phyloP scores from a whole-genome alignment of 2,888 invertebrate genomes.

The Drosophila tanythrix region DNA sequence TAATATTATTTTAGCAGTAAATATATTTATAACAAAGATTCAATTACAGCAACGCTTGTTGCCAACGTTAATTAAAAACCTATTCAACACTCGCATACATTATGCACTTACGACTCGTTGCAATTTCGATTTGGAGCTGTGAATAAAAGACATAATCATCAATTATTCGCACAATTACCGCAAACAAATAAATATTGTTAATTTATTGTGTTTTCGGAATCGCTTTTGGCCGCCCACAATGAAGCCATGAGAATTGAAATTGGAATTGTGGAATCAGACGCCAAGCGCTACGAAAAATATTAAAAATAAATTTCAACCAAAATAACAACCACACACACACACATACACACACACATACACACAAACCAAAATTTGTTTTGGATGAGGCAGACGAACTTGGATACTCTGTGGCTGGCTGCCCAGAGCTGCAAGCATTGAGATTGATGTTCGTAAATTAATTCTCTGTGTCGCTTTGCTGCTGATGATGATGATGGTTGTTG shows the following conservation, averaged over 20 bases:
- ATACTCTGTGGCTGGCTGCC: conserved; percentile 9
- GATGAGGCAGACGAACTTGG: conserved; percentile 33
- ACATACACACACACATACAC: conserved; percentile 35
- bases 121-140: conserved; percentile 31
- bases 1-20: not conserved
- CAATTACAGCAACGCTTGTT: not conserved
- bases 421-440: conserved; percentile 54
- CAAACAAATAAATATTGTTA: conserved; percentile 79
- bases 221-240: conserved; percentile 67
- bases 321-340: conserved; percentile 62
- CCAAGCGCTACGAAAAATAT: conserved; percentile 37
- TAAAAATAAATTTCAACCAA: conserved; percentile 72
- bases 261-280: conserved; percentile 5
- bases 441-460: conserved; percentile 71
- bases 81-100: conserved; percentile 43
- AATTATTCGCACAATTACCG: conserved; percentile 79
- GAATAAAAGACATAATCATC: conserved; percentile 71
- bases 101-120: conserved; percentile 41
- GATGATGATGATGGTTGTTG: not conserved
- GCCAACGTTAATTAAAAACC: conserved; percentile 59
- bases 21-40: not conserved
- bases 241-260: conserved; percentile 38
- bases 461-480: conserved; percentile 36
- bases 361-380: conserved; percentile 22
- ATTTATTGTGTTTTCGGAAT: conserved; percentile 73